Evolutionary conservation across 2,888 invertebrate species (phyloP), one percentile per base, ranked within the genome.

Genomic region (Rhagophthalmus giganteus): DNA sequence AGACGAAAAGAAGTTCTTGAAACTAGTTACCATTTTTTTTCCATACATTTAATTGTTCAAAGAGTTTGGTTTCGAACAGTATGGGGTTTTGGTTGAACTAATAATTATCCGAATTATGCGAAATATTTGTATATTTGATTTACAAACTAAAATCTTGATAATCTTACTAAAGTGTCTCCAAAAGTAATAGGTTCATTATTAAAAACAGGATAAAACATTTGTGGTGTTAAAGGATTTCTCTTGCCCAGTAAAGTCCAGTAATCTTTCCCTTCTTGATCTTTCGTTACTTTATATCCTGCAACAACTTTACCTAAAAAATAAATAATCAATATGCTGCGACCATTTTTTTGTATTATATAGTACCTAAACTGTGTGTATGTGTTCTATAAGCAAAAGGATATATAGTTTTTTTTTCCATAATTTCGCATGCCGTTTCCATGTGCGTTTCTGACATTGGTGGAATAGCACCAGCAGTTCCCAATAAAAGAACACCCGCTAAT

Each of bases 301-400:
- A 95, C 94, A 1, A 90, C 84, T 70, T 82, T 84, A 1, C 88
- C 88, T 87, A 34, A 10, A 33, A 33, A 10, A n/a, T 7, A n/a
- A n/a, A n/a, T n/a, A n/a, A n/a, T n/a, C n/a, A n/a, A n/a, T n/a
- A n/a, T n/a, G n/a, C n/a, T n/a, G n/a, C n/a, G n/a, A n/a, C n/a
- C n/a, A n/a, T n/a, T n/a, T n/a, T n/a, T n/a, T n/a, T n/a, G n/a
- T n/a, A n/a, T n/a, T n/a, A n/a, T n/a, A n/a, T n/a, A n/a, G n/a
- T 74, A 78, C 94, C 93, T 44, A 96, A 81, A 13, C 84, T 80
- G 67, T 99, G 98, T 0, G 98, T 96, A 70, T 99, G 98, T 0
- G 90, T 90, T 55, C 98, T 83, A 76, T 90, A 98, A 0, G 95
- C 96, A 76, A 99, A 94, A 0, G 98, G 99, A 78, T 95, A 85